A percentile compares a stretch with the other conserved stretches of the same genome.
Conservation (phyloP, 2,113 vertebrate genomes). For the Azemiops feae region DNA sequence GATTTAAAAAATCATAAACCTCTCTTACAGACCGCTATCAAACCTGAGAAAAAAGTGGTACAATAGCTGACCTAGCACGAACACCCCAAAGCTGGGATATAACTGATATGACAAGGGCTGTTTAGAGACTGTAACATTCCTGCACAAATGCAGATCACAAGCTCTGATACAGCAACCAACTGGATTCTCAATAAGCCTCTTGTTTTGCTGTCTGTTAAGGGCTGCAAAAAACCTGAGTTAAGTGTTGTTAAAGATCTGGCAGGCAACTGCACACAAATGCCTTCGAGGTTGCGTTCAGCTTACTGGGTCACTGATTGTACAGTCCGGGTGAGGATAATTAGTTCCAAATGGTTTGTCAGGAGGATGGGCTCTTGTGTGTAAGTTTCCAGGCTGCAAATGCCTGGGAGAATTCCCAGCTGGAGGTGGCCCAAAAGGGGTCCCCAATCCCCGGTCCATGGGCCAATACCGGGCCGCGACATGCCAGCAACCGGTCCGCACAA, state of each 20-base stretch:
- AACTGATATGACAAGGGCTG: not conserved
- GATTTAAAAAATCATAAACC: not conserved
- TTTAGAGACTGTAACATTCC: not conserved
- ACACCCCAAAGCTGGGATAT: not conserved
- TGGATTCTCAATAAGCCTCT: not conserved
- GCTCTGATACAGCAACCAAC: not conserved
- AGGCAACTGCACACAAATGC: not conserved
- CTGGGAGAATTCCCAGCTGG: not conserved
- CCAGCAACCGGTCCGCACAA: too few species aligned
- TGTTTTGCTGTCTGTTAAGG: not conserved
- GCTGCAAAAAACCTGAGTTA: not conserved
- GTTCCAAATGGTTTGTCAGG: conserved; percentile 5
- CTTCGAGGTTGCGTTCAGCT: not conserved
- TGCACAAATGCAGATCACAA: not conserved
- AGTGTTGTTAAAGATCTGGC: not conserved
- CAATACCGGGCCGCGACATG: too few species aligned
- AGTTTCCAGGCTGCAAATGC: conserved; percentile 1
- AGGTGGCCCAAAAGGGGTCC: not conserved
- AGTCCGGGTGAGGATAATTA: not conserved
- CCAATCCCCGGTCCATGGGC: too few species aligned
- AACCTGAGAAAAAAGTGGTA: not conserved
- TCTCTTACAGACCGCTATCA: not conserved
- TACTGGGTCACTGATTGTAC: not conserved
- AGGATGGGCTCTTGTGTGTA: not conserved
- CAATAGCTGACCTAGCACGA: not conserved